These are phyloP conservation scores for Perdita meconis DNA, from an alignment of 2,888 invertebrate genomes.

Conservation along the genomic window DNA sequence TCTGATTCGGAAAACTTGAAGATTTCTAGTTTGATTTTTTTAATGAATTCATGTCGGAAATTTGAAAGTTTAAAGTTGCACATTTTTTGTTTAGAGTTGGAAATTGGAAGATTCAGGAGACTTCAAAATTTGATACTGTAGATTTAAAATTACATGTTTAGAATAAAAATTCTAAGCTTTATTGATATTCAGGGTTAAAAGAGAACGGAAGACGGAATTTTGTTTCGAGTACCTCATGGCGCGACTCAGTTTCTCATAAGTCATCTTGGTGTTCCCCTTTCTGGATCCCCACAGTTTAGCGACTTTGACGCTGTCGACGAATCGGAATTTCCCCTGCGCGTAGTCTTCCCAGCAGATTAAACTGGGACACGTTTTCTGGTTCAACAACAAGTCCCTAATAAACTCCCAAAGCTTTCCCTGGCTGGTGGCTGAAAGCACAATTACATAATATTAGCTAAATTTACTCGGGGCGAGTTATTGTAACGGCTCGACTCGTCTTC, in stretches of 20 bases:
- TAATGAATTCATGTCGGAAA: too few relatives aligned
- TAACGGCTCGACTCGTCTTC: too few relatives aligned
- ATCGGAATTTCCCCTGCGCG: conserved; percentile 93
- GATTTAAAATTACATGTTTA: too few relatives aligned
- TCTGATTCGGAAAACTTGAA: too few relatives aligned
- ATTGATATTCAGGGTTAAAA: too few relatives aligned
- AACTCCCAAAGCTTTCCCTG: conserved; percentile 91
- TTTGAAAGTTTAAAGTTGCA: too few relatives aligned
- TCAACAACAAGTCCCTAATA: conserved; percentile 91
- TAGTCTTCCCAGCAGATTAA: conserved; percentile 96
- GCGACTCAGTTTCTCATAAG: conserved; percentile 95
- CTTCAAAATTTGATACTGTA: too few relatives aligned
- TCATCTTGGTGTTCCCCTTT: conserved; percentile 95
- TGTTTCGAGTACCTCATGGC: conserved; percentile 95
- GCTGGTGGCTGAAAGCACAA: conserved; percentile 73
- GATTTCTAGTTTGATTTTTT: too few relatives aligned
- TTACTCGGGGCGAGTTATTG: neutral
- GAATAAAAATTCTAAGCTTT: too few relatives aligned
- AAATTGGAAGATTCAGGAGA: too few relatives aligned
- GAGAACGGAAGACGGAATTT: too few relatives aligned
- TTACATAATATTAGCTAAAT: neutral
- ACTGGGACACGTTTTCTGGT: conserved; percentile 91
- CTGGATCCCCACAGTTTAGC: conserved; percentile 94
- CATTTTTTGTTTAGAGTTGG: too few relatives aligned
- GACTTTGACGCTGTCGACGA: conserved; percentile 94